Percentiles rank a stretch among this genome's conserved stretches.
Evolutionary conservation across 2,797 vertebrate genomes (phyloP).

Genomic region (Molothrus aeneus): DNA sequence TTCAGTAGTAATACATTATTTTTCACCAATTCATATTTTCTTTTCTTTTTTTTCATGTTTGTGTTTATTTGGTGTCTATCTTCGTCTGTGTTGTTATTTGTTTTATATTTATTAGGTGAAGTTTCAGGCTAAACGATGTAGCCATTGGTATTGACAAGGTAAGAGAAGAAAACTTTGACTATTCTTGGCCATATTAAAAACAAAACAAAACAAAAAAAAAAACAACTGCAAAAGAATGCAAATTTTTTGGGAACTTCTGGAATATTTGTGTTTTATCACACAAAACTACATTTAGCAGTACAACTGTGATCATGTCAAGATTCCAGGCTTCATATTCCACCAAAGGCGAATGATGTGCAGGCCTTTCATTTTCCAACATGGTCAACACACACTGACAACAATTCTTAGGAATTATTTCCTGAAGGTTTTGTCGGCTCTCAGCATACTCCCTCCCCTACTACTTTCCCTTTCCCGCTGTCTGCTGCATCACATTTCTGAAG

Average conservation of each 20-base stretch:
- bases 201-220: not conserved
- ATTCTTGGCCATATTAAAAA: not conserved
- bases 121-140: not conserved
- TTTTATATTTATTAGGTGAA: not conserved
- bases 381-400: not conserved
- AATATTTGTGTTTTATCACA: not conserved
- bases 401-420: not conserved
- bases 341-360: not conserved
- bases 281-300: too few species aligned
- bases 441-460: not conserved
- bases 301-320: not conserved
- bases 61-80: accelerated
- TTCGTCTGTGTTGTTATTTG: not conserved
- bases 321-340: not conserved
- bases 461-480: not conserved
- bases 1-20: not conserved
- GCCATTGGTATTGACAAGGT: not conserved
- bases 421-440: not conserved
- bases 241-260: not conserved
- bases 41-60: too few species aligned
- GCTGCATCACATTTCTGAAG: not conserved
- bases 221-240: not conserved
- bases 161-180: not conserved
- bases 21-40: not conserved
- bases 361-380: not conserved